phyloP scores from a whole-genome alignment of 2,888 invertebrate genomes.

The Arrhopalites spinosus region DNA sequence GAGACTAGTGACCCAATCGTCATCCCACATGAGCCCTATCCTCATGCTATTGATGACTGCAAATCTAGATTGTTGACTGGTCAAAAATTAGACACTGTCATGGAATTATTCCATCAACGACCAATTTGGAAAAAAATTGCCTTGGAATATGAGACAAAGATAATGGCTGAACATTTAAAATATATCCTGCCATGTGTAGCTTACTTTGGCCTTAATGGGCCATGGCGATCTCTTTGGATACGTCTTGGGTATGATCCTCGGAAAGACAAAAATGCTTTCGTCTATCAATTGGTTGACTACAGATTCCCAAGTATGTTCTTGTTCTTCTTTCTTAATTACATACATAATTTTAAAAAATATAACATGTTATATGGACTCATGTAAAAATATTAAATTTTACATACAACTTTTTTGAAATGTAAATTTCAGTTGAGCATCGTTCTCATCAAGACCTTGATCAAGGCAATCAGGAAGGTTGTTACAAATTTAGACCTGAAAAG shows the following conservation, averaged over 20 bases:
- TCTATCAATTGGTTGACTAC: constrained; percentile 88
- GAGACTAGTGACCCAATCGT: no score
- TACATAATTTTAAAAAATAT: no score
- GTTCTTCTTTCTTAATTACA: no score
- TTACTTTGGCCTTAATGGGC: constrained; percentile 85
- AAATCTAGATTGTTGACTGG: constrained; percentile 43
- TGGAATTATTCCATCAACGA: constrained; percentile 73
- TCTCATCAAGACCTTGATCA: constrained; percentile 48
- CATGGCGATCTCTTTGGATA: constrained; percentile 91
- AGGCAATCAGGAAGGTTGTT: constrained; percentile 62
- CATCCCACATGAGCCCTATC: constrained; percentile 46
- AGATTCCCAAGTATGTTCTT: constrained; percentile 59
- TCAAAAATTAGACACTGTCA: constrained; percentile 40
- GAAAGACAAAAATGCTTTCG: constrained; percentile 74
- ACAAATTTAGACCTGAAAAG: constrained; percentile 71
- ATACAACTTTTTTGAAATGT: background rate
- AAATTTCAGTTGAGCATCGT: constrained; percentile 40
- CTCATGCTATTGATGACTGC: constrained; percentile 47
- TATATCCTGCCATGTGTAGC: constrained; percentile 80
- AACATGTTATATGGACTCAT: no score
- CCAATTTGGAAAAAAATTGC: constrained; percentile 89
- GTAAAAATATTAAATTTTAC: background rate
- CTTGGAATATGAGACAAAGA: constrained; percentile 69
- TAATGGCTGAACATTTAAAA: constrained; percentile 70
- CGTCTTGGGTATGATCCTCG: constrained; percentile 90